Percentiles rank a stretch among this genome's conserved stretches.
phyloP scores from a whole-genome alignment of 2,888 invertebrate species.

The Uloborus plumipes region DNA sequence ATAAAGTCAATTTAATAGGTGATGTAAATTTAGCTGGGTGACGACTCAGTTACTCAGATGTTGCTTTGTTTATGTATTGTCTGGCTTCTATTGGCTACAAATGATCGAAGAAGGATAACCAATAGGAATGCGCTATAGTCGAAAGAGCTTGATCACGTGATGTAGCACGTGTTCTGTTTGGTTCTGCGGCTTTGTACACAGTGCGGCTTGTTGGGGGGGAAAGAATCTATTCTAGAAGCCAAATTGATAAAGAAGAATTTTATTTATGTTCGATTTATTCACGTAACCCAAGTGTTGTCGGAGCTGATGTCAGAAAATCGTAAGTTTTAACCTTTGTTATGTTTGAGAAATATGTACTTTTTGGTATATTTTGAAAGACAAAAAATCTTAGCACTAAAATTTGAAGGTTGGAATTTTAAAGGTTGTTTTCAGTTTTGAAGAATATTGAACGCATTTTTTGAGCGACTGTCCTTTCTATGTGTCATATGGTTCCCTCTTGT shows the following conservation, averaged over 20 bases:
- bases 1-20: too few species aligned
- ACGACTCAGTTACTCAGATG: neutral
- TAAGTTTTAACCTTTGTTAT: too few species aligned
- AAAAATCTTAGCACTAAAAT: too few species aligned
- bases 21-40: neutral
- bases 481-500: neutral
- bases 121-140: conserved; percentile 22
- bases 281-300: too few species aligned
- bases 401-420: too few species aligned
- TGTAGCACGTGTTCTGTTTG: conserved; percentile 47
- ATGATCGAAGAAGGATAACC: conserved; percentile 10
- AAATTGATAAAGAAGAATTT: neutral
- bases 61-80: conserved; percentile 14
- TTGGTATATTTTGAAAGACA: too few species aligned
- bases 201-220: neutral
- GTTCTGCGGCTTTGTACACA: conserved; percentile 1
- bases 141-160: conserved; percentile 55
- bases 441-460: too few species aligned
- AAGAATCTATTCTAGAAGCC: neutral
- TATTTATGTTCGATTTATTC: too few species aligned
- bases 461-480: too few species aligned
- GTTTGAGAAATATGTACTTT: too few species aligned
- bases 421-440: too few species aligned
- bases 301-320: too few species aligned
- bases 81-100: conserved; percentile 4